phyloP scores from a whole-genome alignment of 2,888 invertebrate species.

The Mongoloraphidia duomilia region DNA sequence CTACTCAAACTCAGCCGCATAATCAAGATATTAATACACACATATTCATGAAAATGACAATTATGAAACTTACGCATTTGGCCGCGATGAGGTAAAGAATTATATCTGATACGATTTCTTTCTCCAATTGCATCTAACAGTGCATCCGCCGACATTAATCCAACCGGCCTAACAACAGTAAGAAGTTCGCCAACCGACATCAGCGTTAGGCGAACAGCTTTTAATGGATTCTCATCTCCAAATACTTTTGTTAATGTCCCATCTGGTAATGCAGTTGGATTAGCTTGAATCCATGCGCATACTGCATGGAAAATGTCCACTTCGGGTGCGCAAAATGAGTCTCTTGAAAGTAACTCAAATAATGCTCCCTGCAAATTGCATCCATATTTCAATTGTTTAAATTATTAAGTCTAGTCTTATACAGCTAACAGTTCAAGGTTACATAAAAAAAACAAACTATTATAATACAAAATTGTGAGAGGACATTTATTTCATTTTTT shows the following conservation, averaged over 20 bases:
- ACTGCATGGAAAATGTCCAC: constrained; percentile 89
- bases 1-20: too few relatives aligned
- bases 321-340: constrained; percentile 94
- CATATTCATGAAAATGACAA: background rate
- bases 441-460: too few relatives aligned
- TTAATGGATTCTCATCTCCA: constrained; percentile 34
- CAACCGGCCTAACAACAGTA: constrained; percentile 75
- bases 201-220: constrained; percentile 65
- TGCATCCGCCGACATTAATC: constrained; percentile 74
- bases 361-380: constrained; percentile 47
- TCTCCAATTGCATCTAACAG: constrained; percentile 90
- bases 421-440: too few relatives aligned
- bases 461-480: too few relatives aligned
- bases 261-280: constrained; percentile 42
- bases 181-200: constrained; percentile 80
- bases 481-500: too few relatives aligned
- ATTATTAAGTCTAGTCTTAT: too few relatives aligned
- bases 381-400: background rate
- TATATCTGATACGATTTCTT: constrained; percentile 62
- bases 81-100: constrained; percentile 74
- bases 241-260: constrained; percentile 41
- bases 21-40: background rate
- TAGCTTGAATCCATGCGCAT: constrained; percentile 70
- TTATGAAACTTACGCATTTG: constrained; percentile 42
- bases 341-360: constrained; percentile 70